Evolutionary conservation across 2,113 vertebrate genomes (phyloP), one percentile per base, ranked within the genome.

Genomic region (Pyxicephalus adspersus): DNA sequence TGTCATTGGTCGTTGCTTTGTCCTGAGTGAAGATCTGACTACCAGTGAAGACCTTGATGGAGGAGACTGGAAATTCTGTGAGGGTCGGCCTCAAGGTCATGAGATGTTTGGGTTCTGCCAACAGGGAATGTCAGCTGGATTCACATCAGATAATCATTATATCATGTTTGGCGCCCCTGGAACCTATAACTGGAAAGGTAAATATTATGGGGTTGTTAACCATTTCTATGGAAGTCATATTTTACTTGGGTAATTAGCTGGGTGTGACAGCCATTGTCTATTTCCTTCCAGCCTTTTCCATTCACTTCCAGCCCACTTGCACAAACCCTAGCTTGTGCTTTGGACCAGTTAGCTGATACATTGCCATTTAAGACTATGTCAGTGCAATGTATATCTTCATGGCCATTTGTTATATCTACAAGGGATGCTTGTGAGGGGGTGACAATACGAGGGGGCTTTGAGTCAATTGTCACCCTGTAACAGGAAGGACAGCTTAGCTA

Each of bases 121-220:
- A 90, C 97, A 99, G 90, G 97, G 97, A 2, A 85, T 97, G 26
- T 92, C 96, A 0, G 96, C 94, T 0, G 95, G 94, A 66, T 99
- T 99, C 91, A 97, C 95, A 45, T 93, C 95, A 0, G 96, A 99
- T 87, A 94, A 90, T 67, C 95, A 94, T 87, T 98, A 94, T 83
- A 90, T 99, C 64, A 91, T 98, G 83, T 96, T 98, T 8, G 97
- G 97, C 17, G 97, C 97, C 0, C 96, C 97, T 0, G 97, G 97
- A 60, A 97, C 97, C 1, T 98, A 97, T 90, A 97, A 98, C 91
- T 99, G 97, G 97, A 98, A 98, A 92, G 97, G 97, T 98, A 91
- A 88, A 87, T 86, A 31, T 23, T 5, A 25, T 20, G 1, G 5
- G 61, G 20, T 23, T 45, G 11, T 20, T 31, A 2, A 25, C 15